Percentiles rank a stretch among this genome's conserved stretches.
These are phyloP conservation scores for Pipa parva DNA, from an alignment of 2,113 vertebrate species.

Conservation along the genomic window DNA sequence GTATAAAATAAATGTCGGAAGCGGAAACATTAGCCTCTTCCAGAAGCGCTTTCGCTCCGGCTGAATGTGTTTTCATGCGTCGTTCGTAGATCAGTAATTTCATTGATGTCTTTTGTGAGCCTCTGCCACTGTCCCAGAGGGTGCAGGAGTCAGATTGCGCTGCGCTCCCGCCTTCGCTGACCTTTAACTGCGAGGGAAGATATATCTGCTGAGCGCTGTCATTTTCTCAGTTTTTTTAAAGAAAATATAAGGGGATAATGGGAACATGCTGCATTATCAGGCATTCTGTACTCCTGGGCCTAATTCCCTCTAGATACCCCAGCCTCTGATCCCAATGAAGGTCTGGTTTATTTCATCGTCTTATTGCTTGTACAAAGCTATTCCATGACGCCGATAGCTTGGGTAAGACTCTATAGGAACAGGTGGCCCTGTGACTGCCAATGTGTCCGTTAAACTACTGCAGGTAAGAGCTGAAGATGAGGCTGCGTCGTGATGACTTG, in stretches of 20 bases:
- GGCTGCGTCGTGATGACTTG: no score
- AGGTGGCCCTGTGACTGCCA: no score
- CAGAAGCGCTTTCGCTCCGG: neutral
- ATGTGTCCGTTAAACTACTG: no score
- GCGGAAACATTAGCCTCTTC: neutral
- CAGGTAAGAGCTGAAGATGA: no score
- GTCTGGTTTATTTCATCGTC: no score
- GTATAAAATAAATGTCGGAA: neutral
- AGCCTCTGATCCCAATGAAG: no score
- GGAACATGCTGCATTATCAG: no score
- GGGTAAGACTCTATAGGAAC: no score
- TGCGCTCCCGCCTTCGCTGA: neutral
- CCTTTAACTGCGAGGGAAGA: neutral
- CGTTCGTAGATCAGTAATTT: neutral
- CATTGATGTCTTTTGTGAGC: conserved; percentile 5
- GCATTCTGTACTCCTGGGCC: no score
- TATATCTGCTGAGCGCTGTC: neutral
- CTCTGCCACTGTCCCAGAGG: neutral
- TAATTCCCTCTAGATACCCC: neutral
- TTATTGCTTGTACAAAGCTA: no score
- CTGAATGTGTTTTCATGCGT: neutral
- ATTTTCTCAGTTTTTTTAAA: neutral
- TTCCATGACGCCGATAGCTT: no score
- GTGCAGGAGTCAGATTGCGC: neutral
- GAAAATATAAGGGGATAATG: neutral